Conservation (phyloP, 2,797 vertebrate genomes). For the Urosaurus nigricauda region DNA sequence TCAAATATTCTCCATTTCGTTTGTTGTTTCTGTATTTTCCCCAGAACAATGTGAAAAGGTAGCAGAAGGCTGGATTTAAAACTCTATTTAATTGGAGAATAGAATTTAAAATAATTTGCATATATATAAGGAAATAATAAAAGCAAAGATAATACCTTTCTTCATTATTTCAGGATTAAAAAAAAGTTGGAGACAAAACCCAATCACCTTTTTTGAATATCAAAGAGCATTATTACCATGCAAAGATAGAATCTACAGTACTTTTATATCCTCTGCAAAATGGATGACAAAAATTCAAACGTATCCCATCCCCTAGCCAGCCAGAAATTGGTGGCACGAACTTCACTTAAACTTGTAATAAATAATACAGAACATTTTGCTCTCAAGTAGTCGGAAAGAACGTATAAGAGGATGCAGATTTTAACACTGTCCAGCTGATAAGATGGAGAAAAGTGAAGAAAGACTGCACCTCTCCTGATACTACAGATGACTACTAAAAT, state of each 20-base stretch:
- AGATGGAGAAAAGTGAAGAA: neutral
- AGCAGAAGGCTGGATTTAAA: constrained; percentile 4
- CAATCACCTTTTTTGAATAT: constrained; percentile 10
- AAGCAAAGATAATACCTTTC: constrained; percentile 3
- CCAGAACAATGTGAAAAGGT: constrained; percentile 2
- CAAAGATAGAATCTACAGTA: constrained; percentile 18
- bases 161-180: constrained; percentile 1
- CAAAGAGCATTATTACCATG: constrained; percentile 17
- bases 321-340: neutral
- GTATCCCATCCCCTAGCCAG: neutral
- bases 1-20: neutral
- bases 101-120: constrained; percentile 15
- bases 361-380: neutral
- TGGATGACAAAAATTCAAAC: neutral
- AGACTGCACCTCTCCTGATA: neutral
- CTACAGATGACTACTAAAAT: neutral
- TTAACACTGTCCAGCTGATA: neutral
- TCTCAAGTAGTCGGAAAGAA: neutral
- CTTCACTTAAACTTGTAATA: neutral
- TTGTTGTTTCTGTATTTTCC: neutral
- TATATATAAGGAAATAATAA: constrained; percentile 20
- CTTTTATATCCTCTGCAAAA: neutral
- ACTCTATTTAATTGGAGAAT: constrained; percentile 1
- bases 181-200: constrained; percentile 4
- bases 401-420: neutral